Evolutionary conservation across 1,140 invertebrate species (phyloP).

Genomic region (Dendrolimus kikuchii): DNA sequence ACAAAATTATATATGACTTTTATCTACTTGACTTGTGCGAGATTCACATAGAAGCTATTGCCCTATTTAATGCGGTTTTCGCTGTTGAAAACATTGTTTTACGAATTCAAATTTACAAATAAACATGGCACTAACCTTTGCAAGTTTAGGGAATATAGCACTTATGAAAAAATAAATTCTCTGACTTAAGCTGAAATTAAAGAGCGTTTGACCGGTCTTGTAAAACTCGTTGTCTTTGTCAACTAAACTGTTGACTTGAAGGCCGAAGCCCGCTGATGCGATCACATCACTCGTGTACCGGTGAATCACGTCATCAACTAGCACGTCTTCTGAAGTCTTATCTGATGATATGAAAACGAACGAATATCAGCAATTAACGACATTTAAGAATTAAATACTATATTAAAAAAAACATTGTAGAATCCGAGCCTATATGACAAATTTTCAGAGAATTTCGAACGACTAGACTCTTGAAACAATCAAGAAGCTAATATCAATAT

Average conservation of each 20-base stretch:
- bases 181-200: conserved; percentile 23
- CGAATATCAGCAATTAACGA: background rate
- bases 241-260: conserved; percentile 70
- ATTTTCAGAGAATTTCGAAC: too few relatives aligned
- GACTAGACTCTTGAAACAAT: too few relatives aligned
- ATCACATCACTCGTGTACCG: conserved; percentile 76
- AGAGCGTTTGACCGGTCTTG: conserved; percentile 51
- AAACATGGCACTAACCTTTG: conserved; percentile 19
- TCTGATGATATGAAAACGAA: conserved; percentile 11
- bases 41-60: too few relatives aligned
- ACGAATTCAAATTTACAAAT: too few relatives aligned
- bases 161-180: conserved; percentile 19
- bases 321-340: conserved; percentile 27
- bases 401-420: too few relatives aligned
- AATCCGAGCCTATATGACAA: too few relatives aligned
- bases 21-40: too few relatives aligned
- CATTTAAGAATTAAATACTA: too few relatives aligned
- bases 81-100: too few relatives aligned
- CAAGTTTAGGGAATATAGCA: conserved; percentile 16
- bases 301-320: conserved; percentile 36
- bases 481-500: too few relatives aligned
- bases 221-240: conserved; percentile 73
- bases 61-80: too few relatives aligned
- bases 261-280: conserved; percentile 72
- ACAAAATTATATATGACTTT: too few relatives aligned